Evolutionary conservation across 2,797 vertebrate species (phyloP), one percentile per base, ranked within the genome.

Genomic region (Hemitrygon akajei): DNA sequence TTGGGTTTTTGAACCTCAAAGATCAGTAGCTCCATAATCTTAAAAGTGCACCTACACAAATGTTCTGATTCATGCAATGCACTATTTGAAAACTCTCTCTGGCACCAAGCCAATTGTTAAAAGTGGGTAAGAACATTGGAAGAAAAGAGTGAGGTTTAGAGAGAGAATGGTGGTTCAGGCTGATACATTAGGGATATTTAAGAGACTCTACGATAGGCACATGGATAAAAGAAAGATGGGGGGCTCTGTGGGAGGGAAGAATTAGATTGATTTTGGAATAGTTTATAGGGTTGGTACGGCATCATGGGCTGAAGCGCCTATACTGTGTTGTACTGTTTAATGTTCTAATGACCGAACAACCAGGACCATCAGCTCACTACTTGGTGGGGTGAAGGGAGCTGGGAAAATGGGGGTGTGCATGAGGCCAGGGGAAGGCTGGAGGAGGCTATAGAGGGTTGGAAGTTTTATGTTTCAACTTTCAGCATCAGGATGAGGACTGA

Each of bases 1-100:
- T 9, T 6, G 37, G n/a, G 63, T 11, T 89, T 7, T 34, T 69
- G 14, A 66, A 37, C 16, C 86, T 9, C 16, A 69, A 89, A 22
- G 63, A 37, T 89, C 86, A 89, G 86, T 37, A 69, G 86, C 86
- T 63, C n/a, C 60, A 66, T 60, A 66, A 37, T 89, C 20, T 89
- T 37, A 37, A 86, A 25, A 89, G 20, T 1, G 3, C 63, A n/a
- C 27, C 18, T 22, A 4, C 3, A 25, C 18, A 69, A 89, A n/a
- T 25, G 40, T 22, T 82, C 22, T 30, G 6, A 63, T 89, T 89
- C 3, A 22, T 10, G 5, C 69, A 71, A 71, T 5, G 6, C 71
- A 9, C 3, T 27, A 18, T 75, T 75, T 47, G 71, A 75, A 75
- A 75, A 75, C 2, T 20, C 71, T 71, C 9, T 20, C 71, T 1